Evolutionary conservation across 2,888 invertebrate genomes (phyloP), one percentile per base, ranked within the genome.

Genomic region (Chaetoderma sp.): DNA sequence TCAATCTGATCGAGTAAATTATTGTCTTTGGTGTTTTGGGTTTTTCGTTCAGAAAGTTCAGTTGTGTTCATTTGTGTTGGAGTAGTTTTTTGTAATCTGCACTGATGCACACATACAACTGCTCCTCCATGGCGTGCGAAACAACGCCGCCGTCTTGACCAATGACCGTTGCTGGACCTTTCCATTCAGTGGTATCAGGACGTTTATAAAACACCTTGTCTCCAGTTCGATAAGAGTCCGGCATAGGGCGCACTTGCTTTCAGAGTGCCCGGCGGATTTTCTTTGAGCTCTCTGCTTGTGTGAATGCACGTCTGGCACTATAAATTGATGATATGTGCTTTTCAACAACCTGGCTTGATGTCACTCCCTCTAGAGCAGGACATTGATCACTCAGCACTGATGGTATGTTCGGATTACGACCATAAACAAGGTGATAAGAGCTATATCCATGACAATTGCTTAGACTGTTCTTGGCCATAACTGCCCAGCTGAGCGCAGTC

Each of bases 71-170:
- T 18, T 18, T 47, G 27, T 52, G 52, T 13, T 28, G 10, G 55
- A 28, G 28, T 54, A 16, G 21, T 18, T 25, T 60, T 68, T 55
- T 47, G 32, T 13, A 70, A 36, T 62, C 72, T 65, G 36, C 63
- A 58, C 18, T 65, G 54, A 59, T 68, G 67, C 8, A 71, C 68
- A 45, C 68, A 44, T 1, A 72, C 65, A 55, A 54, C 55, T 1
- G 57, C 45, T 8, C 68, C 67, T 18, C 72, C 71, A 64, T 74
- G 74, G 47, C 67, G 54, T 13, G 69, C 71, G 66, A 74, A 71
- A 72, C 65, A 18, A 70, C 67, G 33, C 49, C 57, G 2, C 70
- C 70, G 63, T 71, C 70, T 56, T 71, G 67, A 42, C 70, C 71
- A 50, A 72, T 73, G 1, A 72, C 71, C 33, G 23, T 49, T 25